Base-by-base conservation (phyloP, 1,140 invertebrate genomes). In the Saccostrea cuccullata region DNA sequence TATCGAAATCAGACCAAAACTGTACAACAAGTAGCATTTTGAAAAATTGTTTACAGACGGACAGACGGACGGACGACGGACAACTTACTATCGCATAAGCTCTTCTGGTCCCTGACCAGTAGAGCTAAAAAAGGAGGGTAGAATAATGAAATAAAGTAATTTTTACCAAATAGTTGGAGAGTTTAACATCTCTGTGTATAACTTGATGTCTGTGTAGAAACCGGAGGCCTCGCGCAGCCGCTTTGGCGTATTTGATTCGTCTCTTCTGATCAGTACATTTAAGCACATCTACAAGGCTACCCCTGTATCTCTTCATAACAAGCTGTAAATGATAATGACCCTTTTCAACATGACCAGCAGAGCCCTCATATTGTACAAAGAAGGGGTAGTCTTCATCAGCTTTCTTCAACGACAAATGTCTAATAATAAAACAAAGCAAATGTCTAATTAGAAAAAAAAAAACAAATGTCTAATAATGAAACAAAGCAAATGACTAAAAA, bases 141-240 rank as follows among this genome's bases (percentile, higher is more conserved):
- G n/a, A n/a, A n/a, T n/a, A n/a, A n/a, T n/a, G n/a, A n/a, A 47
- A 47, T 47, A 47, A 47, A 47, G 47, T 85, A 13, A 30, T 12
- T 58, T 56, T 17, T 58, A 85, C 84, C 84, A 85, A 60, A 58
- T 56, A 85, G 55, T 85, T 85, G n/a, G 55, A 58, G 3, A 58
- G 55, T 85, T 85, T 85, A 11, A 85, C 56, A 64, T 85, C 84
- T 85, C 84, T 58, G 26, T 85, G 84, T 15, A 85, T 85, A 13
- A 85, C 56, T 26, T 17, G 47, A 30, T 85, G 55, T 60, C 30
- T 85, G 30, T 85, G 84, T 17, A 85, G n/a, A 64, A 85, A 85
- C 11, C 84, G 84, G 4, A 85, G 55, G 1, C 84, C 84, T 60
- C 84, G 84, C 4, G 84, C 84, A 30, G 84, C 84, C 30, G 15